A percentile compares a stretch with the other conserved stretches of the same genome.
Conservation (phyloP, 2,888 invertebrate species). For the Acanthopleura granulata region DNA sequence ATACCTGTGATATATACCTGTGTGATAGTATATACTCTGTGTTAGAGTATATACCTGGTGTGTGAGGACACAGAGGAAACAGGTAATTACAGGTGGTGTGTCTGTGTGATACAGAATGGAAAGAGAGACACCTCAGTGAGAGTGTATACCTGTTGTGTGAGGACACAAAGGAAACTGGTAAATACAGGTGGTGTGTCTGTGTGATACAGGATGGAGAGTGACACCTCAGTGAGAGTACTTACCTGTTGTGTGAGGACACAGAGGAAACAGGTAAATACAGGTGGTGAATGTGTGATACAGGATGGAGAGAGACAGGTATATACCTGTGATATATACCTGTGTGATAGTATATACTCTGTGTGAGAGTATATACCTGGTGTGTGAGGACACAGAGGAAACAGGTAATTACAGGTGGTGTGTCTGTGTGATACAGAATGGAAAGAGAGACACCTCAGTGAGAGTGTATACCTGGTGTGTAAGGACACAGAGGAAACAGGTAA, state of each 20-base stretch:
- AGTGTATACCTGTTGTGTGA: neutral
- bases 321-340: no score
- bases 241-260: slow-evolving; percentile 64
- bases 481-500: slow-evolving; percentile 67
- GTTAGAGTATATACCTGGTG: slow-evolving; percentile 57
- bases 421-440: slow-evolving; percentile 67
- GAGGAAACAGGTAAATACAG: slow-evolving; percentile 64
- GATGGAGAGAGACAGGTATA: slow-evolving; percentile 37
- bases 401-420: slow-evolving; percentile 69
- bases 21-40: neutral
- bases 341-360: neutral
- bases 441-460: slow-evolving; percentile 60
- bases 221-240: slow-evolving; percentile 61
- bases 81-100: slow-evolving; percentile 64
- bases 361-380: neutral
- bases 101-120: slow-evolving; percentile 65
- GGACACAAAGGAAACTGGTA: no score
- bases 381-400: no score
- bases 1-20: neutral
- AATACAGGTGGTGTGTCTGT: slow-evolving; percentile 69
- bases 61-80: slow-evolving; percentile 67
- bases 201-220: slow-evolving; percentile 63
- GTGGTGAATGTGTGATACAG: slow-evolving; percentile 68
- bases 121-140: neutral
- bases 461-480: slow-evolving; percentile 62